Base-by-base conservation (phyloP, 2,888 invertebrate genomes). In the Esperia sulphurella region DNA sequence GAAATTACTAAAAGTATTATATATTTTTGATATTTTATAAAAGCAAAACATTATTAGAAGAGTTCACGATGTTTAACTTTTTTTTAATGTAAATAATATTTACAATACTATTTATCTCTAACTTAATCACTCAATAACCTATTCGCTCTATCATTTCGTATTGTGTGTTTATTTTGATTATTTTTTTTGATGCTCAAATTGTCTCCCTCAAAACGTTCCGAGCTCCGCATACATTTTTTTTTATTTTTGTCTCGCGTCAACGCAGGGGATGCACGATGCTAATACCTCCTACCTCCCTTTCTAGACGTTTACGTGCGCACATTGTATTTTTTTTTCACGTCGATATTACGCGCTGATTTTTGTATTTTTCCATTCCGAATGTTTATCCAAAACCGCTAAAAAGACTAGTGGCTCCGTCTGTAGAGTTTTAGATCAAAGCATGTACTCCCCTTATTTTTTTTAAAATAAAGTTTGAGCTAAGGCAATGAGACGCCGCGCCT, bases 211-310 rank as follows among this genome's bases (percentile, higher is more conserved):
- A 75, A 74, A 72, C 71, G 79, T 79, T 84, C 87, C 83, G 86
- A 78, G 84, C 83, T 85, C 83, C 77, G 71, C 21, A 21, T 21
- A 64, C 68, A 70, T 68, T 73, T 70, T 68, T 66, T 71, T 70
- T 68, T 63, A 68, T 69, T 63, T 71, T 68, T 58, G 66, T 78
- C 75, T 83, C 87, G 87, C 87, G 88, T 80, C 83, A 75, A 80
- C 75, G 78, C 83, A 83, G 89, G 89, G 89, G 89, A 89, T 89
- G 89, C 89, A 89, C 89, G 89, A 83, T 89, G 87, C 89, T 88
- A 80, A 69, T 74, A 75, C 71, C 80, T 79, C 80, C 83, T 79
- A 75, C 70, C 81, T 83, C 83, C 82, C 79, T 75, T 71, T 72
- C 59, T 63, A 64, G 53, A 64, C 58, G 60, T 74, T 58, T 57